Conservation (phyloP, 1,140 invertebrate species). For the Drosophila repletoides region DNA sequence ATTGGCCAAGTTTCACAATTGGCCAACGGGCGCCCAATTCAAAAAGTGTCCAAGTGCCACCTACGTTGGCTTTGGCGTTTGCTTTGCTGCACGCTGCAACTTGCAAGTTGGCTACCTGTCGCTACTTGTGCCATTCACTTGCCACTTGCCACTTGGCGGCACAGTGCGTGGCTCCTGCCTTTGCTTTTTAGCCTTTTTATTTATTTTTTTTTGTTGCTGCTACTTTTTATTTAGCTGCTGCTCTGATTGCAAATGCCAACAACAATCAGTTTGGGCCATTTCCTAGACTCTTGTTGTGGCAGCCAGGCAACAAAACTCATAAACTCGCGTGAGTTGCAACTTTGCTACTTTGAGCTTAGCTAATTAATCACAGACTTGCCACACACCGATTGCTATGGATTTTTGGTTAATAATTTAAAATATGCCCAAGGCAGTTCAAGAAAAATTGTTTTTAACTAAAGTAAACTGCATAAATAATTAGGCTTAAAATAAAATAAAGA, state of each 20-base stretch:
- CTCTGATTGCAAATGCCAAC: constrained; percentile 65
- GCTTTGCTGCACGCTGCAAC: constrained; percentile 13
- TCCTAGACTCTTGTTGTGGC: constrained; percentile 2
- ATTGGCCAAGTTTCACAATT: constrained; percentile 35
- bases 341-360: constrained; percentile 15
- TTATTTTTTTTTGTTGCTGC: too few relatives aligned
- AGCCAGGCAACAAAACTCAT: background rate
- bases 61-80: constrained; percentile 49
- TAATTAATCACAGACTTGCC: constrained; percentile 19
- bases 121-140: constrained; percentile 65
- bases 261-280: constrained; percentile 11
- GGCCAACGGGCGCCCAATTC: constrained; percentile 32
- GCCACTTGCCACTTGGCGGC: too few relatives aligned
- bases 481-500: too few relatives aligned
- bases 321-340: constrained; percentile 16
- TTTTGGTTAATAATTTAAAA: too few relatives aligned
- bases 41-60: constrained; percentile 52
- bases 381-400: too few relatives aligned
- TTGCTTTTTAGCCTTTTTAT: too few relatives aligned
- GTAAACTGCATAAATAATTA: too few relatives aligned
- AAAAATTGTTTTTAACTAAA: too few relatives aligned
- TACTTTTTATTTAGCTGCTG: too few relatives aligned
- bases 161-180: constrained; percentile 49
- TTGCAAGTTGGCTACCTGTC: constrained; percentile 43
- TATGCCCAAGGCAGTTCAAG: too few relatives aligned